These are phyloP conservation scores for Netelia inedita DNA, from an alignment of 2,888 invertebrate species.

Conservation along the genomic window DNA sequence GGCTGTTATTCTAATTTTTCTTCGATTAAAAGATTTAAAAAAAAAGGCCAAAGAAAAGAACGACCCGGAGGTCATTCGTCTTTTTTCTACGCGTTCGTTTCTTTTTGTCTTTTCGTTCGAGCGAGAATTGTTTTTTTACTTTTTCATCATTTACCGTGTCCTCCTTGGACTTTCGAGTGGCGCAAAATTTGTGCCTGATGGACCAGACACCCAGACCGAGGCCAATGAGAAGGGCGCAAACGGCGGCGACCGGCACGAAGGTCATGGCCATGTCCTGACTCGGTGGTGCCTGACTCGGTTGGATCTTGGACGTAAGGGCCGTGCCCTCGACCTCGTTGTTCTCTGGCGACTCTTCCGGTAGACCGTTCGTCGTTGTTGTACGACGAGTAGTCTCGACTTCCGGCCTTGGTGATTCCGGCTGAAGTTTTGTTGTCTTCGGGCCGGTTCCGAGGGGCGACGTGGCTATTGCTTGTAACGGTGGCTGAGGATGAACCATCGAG, in stretches of 20 bases:
- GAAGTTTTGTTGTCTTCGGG: constrained; percentile 80
- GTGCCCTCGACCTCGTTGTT: constrained; percentile 76
- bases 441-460: constrained; percentile 66
- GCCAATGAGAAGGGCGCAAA: constrained; percentile 90
- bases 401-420: constrained; percentile 73
- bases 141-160: constrained; percentile 88
- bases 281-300: constrained; percentile 77
- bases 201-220: constrained; percentile 89
- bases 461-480: constrained; percentile 72
- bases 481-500: constrained; percentile 76
- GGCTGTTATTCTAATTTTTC: too few species aligned
- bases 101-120: not conserved
- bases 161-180: constrained; percentile 89
- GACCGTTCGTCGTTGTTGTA: constrained; percentile 66
- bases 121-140: constrained; percentile 12
- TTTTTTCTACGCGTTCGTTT: not conserved
- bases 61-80: too few species aligned
- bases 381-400: constrained; percentile 68
- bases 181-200: constrained; percentile 90
- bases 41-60: too few species aligned
- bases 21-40: too few species aligned
- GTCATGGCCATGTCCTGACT: constrained; percentile 88
- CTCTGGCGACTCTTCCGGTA: constrained; percentile 62
- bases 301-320: constrained; percentile 78
- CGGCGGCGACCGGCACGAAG: constrained; percentile 90